A percentile compares a stretch with the other conserved stretches of the same genome.
These are phyloP conservation scores for Pollenia griseotomentosa DNA, from an alignment of 2,888 invertebrate genomes.

Conservation along the genomic window DNA sequence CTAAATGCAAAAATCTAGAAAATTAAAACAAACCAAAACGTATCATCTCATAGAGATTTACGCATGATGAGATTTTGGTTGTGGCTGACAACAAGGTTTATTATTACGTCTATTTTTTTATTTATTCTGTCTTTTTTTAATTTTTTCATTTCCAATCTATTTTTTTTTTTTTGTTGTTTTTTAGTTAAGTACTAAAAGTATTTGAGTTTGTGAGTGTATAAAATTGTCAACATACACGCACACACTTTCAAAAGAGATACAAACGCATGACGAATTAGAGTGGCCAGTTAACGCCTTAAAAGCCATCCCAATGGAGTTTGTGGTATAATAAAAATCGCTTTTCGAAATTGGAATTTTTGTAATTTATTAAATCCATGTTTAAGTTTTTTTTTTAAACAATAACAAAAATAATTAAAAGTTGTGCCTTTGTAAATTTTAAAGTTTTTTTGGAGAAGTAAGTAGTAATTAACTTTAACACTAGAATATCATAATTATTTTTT, in stretches of 20 bases:
- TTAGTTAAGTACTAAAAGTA: not conserved
- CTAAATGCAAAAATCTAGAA: constrained; percentile 79
- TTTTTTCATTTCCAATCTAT: constrained; percentile 31
- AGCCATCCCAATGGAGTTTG: no score
- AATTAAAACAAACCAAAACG: constrained; percentile 83
- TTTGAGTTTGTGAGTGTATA: not conserved
- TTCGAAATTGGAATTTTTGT: no score
- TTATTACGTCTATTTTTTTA: constrained; percentile 63
- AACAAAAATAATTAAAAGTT: no score
- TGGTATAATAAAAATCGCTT: no score
- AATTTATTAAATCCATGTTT: no score
- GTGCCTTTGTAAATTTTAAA: no score
- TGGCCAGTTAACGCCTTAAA: constrained; percentile 32
- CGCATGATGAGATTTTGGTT: constrained; percentile 83
- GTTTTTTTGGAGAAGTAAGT: no score
- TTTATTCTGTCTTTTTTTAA: constrained; percentile 41
- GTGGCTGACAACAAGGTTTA: constrained; percentile 77
- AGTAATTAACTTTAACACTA: no score
- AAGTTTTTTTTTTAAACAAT: no score
- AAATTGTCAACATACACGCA: constrained; percentile 31
- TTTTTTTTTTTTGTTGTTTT: constrained; percentile 26
- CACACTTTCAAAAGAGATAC: not conserved
- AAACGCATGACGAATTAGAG: constrained; percentile 1
- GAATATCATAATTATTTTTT: no score
- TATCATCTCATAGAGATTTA: constrained; percentile 76